These are phyloP conservation scores for Eurosta solidaginis DNA, from an alignment of 1,140 invertebrate species.

Conservation along the genomic window DNA sequence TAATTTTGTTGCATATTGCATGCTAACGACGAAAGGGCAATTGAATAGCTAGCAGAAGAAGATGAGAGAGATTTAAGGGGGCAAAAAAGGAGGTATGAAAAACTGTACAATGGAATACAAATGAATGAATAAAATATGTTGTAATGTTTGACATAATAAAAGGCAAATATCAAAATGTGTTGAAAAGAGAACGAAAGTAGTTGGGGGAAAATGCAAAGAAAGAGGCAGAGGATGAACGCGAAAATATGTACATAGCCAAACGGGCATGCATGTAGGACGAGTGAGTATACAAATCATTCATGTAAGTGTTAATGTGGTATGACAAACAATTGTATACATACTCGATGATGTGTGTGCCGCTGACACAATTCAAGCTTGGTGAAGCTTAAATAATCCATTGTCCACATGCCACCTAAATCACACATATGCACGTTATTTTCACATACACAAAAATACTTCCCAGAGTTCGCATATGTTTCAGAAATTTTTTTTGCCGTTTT, in stretches of 20 bases:
- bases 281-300: not conserved
- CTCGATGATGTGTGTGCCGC: not conserved
- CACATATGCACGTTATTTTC: too few relatives aligned
- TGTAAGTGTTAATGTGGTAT: not conserved
- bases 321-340: not conserved
- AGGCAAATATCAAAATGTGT: not conserved
- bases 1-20: too few relatives aligned
- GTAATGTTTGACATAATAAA: not conserved
- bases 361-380: not conserved
- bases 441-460: not conserved
- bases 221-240: not conserved
- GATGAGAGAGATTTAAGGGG: not conserved
- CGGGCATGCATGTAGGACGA: too few relatives aligned
- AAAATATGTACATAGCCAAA: too few relatives aligned
- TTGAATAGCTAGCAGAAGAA: not conserved
- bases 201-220: not conserved
- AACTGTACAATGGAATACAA: not conserved
- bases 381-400: not conserved
- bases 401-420: not conserved
- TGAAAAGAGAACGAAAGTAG: not conserved
- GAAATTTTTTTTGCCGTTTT: too few relatives aligned
- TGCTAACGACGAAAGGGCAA: too few relatives aligned
- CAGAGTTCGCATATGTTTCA: not conserved
- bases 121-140: slow-evolving; percentile 15
- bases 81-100: not conserved